phyloP scores from a whole-genome alignment of 2,797 vertebrate species.

The Merluccius polli region DNA sequence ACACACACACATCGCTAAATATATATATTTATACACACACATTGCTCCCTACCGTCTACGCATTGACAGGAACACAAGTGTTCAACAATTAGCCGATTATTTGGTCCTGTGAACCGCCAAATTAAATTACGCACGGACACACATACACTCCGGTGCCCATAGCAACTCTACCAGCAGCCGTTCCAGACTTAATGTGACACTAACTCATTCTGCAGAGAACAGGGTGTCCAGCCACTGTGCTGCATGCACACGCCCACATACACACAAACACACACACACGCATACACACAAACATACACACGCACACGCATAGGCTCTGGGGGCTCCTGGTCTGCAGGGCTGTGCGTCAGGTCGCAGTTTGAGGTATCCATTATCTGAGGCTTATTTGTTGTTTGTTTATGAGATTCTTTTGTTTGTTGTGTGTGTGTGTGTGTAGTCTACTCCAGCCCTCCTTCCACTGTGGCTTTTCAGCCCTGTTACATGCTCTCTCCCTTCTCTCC shows the following conservation, averaged over 20 bases:
- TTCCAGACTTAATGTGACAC: constrained; percentile 68
- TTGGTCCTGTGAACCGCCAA: constrained; percentile 65
- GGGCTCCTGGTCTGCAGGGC: constrained; percentile 27
- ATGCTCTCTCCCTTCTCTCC: constrained; percentile 44
- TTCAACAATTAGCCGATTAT: constrained; percentile 74
- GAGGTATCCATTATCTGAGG: constrained; percentile 65
- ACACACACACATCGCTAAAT: constrained; percentile 24
- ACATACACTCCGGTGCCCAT: constrained; percentile 51
- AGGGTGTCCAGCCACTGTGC: constrained; percentile 48
- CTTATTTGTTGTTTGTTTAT: constrained; percentile 73
- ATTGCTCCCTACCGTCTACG: constrained; percentile 47
- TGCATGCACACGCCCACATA: constrained; percentile 11
- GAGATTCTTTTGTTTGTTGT: constrained; percentile 66
- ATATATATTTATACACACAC: constrained; percentile 23
- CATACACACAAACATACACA: constrained; percentile 12
- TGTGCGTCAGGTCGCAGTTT: constrained; percentile 60
- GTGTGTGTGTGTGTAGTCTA: constrained; percentile 50
- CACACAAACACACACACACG: constrained; percentile 12
- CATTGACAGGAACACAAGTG: constrained; percentile 65
- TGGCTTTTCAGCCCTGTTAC: constrained; percentile 60
- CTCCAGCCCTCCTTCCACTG: constrained; percentile 60
- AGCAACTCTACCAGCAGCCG: constrained; percentile 67
- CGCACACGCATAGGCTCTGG: constrained; percentile 25
- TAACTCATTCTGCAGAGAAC: constrained; percentile 69
- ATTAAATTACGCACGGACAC: constrained; percentile 63